Conservation (phyloP, 1,140 invertebrate genomes). For the Drosophila punjabiensis region DNA sequence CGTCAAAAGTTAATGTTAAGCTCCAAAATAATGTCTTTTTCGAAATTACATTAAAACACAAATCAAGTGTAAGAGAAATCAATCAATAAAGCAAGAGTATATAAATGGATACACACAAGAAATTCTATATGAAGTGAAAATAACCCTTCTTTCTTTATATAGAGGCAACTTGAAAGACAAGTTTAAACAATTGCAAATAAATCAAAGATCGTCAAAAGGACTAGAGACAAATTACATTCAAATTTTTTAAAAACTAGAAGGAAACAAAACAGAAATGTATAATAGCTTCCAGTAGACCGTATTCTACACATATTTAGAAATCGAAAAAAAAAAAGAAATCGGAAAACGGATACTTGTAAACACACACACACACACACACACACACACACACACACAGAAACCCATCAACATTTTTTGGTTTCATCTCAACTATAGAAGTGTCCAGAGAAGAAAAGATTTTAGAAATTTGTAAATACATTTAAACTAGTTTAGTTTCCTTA, state of each 20-base stretch:
- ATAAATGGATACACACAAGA: slow-evolving; percentile 29
- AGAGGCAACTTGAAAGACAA: not conserved
- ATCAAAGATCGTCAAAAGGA: slow-evolving; percentile 6
- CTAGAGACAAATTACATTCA: slow-evolving; percentile 15
- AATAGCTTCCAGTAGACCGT: slow-evolving; percentile 70
- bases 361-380: slow-evolving; percentile 26
- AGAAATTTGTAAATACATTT: slow-evolving; percentile 63
- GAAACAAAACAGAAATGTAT: slow-evolving; percentile 31
- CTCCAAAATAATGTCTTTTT: slow-evolving; percentile 40
- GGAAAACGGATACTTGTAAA: slow-evolving; percentile 15
- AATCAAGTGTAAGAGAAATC: slow-evolving; percentile 41
- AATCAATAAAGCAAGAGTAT: slow-evolving; percentile 38
- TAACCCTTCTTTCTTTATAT: slow-evolving; percentile 9
- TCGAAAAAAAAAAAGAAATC: not conserved
- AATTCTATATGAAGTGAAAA: slow-evolving; percentile 31
- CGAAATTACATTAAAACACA: slow-evolving; percentile 34
- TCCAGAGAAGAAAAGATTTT: slow-evolving; percentile 5
- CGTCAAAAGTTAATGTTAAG: slow-evolving; percentile 55
- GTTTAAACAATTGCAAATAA: slow-evolving; percentile 5
- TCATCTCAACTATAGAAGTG: slow-evolving; percentile 39
- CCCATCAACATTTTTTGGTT: slow-evolving; percentile 68
- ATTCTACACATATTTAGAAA: slow-evolving; percentile 37
- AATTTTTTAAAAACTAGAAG: slow-evolving; percentile 31
- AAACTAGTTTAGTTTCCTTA: slow-evolving; percentile 39
- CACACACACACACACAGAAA: slow-evolving; percentile 22